These are phyloP conservation scores for Phallusia fumigata DNA, from an alignment of 23 tunicate species.

Conservation along the genomic window DNA sequence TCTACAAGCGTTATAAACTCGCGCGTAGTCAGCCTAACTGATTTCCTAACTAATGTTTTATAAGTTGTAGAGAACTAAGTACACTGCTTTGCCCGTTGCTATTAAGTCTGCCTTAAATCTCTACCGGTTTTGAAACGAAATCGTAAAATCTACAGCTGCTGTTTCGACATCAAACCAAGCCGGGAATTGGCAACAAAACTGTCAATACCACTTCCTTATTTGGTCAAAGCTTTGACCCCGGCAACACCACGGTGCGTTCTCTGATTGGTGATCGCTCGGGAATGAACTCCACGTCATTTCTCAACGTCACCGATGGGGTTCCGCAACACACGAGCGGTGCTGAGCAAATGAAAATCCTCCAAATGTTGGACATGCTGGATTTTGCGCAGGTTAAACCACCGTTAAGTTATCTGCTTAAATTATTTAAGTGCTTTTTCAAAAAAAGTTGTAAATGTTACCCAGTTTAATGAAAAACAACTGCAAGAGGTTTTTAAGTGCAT, in stretches of 20 bases:
- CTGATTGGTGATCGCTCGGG: slow-evolving; percentile 4
- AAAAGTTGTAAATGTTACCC: too few species aligned
- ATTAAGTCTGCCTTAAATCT: too few species aligned
- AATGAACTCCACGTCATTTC: not conserved
- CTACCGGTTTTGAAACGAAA: too few species aligned
- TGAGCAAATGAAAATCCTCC: slow-evolving; percentile 34
- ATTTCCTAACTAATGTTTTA: too few species aligned
- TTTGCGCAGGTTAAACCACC: slow-evolving; percentile 49
- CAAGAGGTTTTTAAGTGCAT: too few species aligned
- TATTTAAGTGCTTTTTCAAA: too few species aligned
- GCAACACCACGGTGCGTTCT: slow-evolving; percentile 8
- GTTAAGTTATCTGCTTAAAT: too few species aligned
- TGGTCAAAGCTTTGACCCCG: slow-evolving; percentile 31
- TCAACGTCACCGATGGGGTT: not conserved
- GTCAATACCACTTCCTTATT: slow-evolving; percentile 6
- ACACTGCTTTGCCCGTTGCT: too few species aligned
- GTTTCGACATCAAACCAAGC: not conserved
- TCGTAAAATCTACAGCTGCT: not conserved
- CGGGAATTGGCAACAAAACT: not conserved
- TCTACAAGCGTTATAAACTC: too few species aligned
- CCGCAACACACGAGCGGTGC: not conserved
- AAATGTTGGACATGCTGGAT: slow-evolving; percentile 58
- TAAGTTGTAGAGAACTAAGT: too few species aligned
- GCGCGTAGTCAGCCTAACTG: too few species aligned
- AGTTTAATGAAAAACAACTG: too few species aligned